Conservation (phyloP, 2,797 vertebrate genomes). For the Sebastolobus alascanus region DNA sequence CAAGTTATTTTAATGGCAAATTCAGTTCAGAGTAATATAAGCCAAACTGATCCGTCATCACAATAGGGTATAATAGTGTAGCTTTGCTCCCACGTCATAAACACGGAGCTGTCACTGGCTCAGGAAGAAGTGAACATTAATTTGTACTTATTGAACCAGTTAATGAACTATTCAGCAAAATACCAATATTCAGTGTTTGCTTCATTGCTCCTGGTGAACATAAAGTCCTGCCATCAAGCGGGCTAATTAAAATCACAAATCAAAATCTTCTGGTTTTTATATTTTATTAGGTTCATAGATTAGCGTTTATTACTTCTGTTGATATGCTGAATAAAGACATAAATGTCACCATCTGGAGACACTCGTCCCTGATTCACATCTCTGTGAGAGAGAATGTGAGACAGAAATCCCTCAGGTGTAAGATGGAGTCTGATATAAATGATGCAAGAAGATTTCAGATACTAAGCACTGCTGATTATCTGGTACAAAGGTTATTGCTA, state of each 20-base stretch:
- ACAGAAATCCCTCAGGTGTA: conserved; percentile 12
- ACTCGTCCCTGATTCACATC: conserved; percentile 27
- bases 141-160: conserved; percentile 75
- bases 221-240: conserved; percentile 55
- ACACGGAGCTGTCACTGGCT: conserved; percentile 52
- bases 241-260: conserved; percentile 77
- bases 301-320: conserved; percentile 60
- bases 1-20: conserved; percentile 26
- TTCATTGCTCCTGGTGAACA: conserved; percentile 58
- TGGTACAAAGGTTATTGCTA: neutral
- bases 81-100: conserved; percentile 49
- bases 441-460: neutral
- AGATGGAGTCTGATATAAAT: conserved; percentile 6
- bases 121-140: conserved; percentile 63
- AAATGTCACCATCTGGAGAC: conserved; percentile 64
- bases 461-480: neutral
- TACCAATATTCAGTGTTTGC: conserved; percentile 62
- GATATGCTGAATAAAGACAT: conserved; percentile 53
- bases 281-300: conserved; percentile 52
- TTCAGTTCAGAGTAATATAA: conserved; percentile 31
- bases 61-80: conserved; percentile 24
- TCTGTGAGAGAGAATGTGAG: conserved; percentile 4
- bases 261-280: conserved; percentile 52
- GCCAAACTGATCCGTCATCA: conserved; percentile 34
- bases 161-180: conserved; percentile 77